Evolutionary conservation across 2,797 vertebrate genomes (phyloP), one percentile per base, ranked within the genome.

Genomic region (Lagorchestes hirsutus): DNA sequence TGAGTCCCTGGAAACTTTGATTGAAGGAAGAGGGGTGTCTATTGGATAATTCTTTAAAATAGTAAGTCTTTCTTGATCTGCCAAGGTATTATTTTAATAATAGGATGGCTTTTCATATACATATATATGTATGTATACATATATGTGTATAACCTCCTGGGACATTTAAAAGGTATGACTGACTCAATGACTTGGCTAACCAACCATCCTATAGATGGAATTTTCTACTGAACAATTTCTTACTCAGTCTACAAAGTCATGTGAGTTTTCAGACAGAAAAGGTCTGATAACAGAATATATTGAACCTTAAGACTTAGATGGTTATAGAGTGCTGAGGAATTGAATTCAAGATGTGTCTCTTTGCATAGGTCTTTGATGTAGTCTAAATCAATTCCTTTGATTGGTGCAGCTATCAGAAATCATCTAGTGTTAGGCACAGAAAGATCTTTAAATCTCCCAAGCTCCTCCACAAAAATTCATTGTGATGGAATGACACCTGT

Each of bases 161-260:
- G 58, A 8, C 6, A 3, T 55, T 90, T 74, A 0, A 1, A 55
- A 90, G 2, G 34, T 54, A 16, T 2, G 16, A 28, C 10, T 3
- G 46, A 40, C 54, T 34, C 46, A n/a, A n/a, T n/a, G n/a, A 27
- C 29, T 59, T 0, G 0, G 90, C 14, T 90, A 5, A 4, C 56
- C 9, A 40, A 8, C 57, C 55, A 27, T 3, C 29, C 52, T 9
- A 34, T 14, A 54, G 93, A 18, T 0, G 90, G 54, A 59, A 31
- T 1, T 18, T 0, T 27, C 31, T 10, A 34, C 1, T 5, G 13
- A 50, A 4, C 54, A 0, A 2, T 55, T 34, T 16, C 0, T 2
- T 56, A 9, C 0, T 52, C 12, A 55, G 1, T 4, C 6, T 2
- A 4, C 52, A 92, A 5, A 1, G 27, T 12, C 3, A 31, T 2